phyloP scores from a whole-genome alignment of 2,113 vertebrate species.

The Malurus elegans region DNA sequence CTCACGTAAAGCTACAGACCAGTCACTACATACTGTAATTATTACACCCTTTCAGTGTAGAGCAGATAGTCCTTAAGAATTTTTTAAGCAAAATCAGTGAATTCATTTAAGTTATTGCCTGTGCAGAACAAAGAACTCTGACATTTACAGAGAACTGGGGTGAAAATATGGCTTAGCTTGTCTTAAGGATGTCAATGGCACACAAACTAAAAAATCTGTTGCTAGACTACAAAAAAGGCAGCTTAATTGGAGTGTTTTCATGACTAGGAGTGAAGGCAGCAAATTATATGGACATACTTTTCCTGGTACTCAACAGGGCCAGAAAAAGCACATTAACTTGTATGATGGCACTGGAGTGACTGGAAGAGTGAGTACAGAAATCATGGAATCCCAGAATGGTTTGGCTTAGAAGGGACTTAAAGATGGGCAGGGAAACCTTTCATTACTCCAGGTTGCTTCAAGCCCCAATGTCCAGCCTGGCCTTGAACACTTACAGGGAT shows the following conservation, averaged over 20 bases:
- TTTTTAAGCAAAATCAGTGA: not conserved
- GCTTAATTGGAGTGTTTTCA: not conserved
- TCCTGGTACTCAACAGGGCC: not conserved
- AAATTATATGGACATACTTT: not conserved
- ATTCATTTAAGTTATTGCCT: not conserved
- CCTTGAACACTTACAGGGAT: not conserved
- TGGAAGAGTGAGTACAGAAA: not conserved
- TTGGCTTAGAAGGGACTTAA: not conserved
- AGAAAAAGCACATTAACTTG: not conserved
- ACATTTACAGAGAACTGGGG: not conserved
- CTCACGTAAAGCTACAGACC: not conserved
- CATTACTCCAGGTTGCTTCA: accelerated
- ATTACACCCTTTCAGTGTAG: not conserved
- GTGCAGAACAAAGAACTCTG: not conserved
- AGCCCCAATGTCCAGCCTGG: accelerated
- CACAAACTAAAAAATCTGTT: not conserved
- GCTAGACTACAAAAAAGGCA: not conserved
- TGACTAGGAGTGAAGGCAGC: not conserved
- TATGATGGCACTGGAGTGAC: not conserved
- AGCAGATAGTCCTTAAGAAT: not conserved
- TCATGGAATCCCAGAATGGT: not conserved
- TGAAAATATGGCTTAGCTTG: not conserved
- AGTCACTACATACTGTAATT: not conserved
- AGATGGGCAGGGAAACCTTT: not conserved
- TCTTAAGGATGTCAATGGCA: not conserved